Evolutionary conservation across 1,140 invertebrate genomes (phyloP).

Genomic region (Muscidifurax raptorellus): DNA sequence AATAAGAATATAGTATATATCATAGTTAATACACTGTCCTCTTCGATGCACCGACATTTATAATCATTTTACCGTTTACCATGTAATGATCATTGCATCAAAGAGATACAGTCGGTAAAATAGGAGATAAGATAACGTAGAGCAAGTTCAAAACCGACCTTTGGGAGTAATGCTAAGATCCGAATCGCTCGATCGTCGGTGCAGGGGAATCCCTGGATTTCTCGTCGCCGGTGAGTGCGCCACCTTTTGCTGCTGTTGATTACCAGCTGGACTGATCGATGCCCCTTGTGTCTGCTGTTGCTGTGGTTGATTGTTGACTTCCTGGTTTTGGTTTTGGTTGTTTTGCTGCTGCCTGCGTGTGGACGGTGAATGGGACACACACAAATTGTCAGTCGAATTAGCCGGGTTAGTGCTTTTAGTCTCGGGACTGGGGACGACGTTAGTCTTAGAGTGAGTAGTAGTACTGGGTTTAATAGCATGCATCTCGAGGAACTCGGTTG

Average conservation of each 20-base stretch:
- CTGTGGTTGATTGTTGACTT: not conserved
- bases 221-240: conserved; percentile 76
- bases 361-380: conserved; percentile 71
- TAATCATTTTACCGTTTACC: not conserved
- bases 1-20: not conserved
- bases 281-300: not conserved
- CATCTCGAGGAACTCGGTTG: conserved; percentile 17
- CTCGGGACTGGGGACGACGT: conserved; percentile 5
- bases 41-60: conserved; percentile 42
- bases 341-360: conserved; percentile 69
- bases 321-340: conserved; percentile 16
- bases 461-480: not conserved
- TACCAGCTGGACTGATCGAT: conserved; percentile 59
- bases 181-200: conserved; percentile 92
- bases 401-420: conserved; percentile 68
- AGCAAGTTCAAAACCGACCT: conserved; percentile 79
- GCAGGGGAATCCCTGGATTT: conserved; percentile 76
- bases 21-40: not conserved
- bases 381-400: conserved; percentile 73
- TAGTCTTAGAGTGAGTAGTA: not conserved
- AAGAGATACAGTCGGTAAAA: not conserved
- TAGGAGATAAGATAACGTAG: not conserved
- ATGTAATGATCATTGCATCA: not conserved
- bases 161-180: conserved; percentile 94
- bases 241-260: conserved; percentile 59